Conservation (phyloP, 2,888 invertebrate genomes). For the Timema podura region DNA sequence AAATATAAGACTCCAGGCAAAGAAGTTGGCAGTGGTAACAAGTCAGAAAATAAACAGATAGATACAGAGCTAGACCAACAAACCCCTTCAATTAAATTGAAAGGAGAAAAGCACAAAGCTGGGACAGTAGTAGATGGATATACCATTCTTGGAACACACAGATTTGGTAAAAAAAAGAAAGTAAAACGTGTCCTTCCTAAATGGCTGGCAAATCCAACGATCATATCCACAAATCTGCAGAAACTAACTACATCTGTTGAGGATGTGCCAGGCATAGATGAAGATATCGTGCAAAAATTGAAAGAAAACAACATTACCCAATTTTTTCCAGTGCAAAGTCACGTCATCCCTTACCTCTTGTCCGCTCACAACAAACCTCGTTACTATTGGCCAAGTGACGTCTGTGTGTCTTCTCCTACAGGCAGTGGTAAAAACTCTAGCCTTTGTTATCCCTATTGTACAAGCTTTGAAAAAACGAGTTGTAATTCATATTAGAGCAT, state of each 20-base stretch:
- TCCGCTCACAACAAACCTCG: slow-evolving; percentile 55
- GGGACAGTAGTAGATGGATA: slow-evolving; percentile 45
- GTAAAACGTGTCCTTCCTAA: slow-evolving; percentile 76
- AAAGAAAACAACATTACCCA: slow-evolving; percentile 65
- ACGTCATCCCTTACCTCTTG: slow-evolving; percentile 73
- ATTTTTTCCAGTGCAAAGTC: slow-evolving; percentile 77
- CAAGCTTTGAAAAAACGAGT: slow-evolving; percentile 63
- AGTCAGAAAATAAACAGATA: slow-evolving; percentile 33
- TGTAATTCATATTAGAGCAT: slow-evolving; percentile 67
- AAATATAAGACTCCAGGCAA: too few species aligned
- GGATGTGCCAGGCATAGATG: slow-evolving; percentile 59
- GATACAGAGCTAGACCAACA: slow-evolving; percentile 2
- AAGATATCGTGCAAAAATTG: slow-evolving; percentile 57
- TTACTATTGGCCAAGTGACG: slow-evolving; percentile 73
- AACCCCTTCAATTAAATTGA: slow-evolving; percentile 19
- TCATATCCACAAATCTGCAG: slow-evolving; percentile 69
- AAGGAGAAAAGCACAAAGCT: slow-evolving; percentile 23
- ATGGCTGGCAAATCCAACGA: slow-evolving; percentile 79
- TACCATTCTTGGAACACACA: slow-evolving; percentile 64
- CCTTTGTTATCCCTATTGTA: slow-evolving; percentile 88
- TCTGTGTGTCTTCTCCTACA: slow-evolving; percentile 96
- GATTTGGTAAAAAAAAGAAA: slow-evolving; percentile 44
- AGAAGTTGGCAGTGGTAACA: too few species aligned
- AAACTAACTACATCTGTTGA: slow-evolving; percentile 52
- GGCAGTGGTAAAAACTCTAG: slow-evolving; percentile 97